A percentile compares a stretch with the other conserved stretches of the same genome.
phyloP scores from a whole-genome alignment of 2,113 vertebrate genomes.

The Bubo bubo region DNA sequence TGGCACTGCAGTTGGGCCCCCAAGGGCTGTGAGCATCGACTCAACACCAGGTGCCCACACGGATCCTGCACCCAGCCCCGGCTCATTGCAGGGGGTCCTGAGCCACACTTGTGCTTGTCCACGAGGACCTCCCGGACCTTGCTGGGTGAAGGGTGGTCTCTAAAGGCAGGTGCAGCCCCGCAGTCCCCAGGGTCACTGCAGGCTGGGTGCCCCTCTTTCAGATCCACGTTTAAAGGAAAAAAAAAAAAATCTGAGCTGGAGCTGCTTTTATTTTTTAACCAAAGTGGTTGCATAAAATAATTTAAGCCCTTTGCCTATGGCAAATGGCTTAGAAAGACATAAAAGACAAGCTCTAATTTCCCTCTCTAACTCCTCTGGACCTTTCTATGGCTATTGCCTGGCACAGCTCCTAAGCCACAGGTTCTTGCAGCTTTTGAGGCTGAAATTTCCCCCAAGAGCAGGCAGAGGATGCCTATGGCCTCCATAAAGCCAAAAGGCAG shows the following conservation, averaged over 20 bases:
- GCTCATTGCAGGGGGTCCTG: neutral
- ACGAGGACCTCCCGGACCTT: accelerated
- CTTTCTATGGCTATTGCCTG: neutral
- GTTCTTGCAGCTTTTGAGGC: neutral
- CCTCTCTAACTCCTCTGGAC: neutral
- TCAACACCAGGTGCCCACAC: accelerated
- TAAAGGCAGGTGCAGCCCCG: neutral
- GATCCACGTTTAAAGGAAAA: accelerated
- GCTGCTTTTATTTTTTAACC: neutral
- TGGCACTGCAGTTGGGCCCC: accelerated
- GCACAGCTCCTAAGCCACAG: neutral
- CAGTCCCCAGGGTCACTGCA: neutral
- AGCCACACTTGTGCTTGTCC: neutral
- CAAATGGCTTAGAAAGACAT: neutral
- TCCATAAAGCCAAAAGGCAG: neutral
- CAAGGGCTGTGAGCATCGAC: neutral
- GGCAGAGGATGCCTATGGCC: neutral
- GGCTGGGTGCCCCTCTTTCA: neutral
- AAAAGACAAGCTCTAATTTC: neutral
- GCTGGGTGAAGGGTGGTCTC: neutral
- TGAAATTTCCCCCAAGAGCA: neutral
- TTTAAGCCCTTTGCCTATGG: neutral
- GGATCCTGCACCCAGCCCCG: neutral
- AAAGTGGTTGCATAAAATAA: neutral
- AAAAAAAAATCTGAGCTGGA: neutral